Base-by-base conservation (phyloP, 2,113 vertebrate genomes). In the Barnardius zonarius region DNA sequence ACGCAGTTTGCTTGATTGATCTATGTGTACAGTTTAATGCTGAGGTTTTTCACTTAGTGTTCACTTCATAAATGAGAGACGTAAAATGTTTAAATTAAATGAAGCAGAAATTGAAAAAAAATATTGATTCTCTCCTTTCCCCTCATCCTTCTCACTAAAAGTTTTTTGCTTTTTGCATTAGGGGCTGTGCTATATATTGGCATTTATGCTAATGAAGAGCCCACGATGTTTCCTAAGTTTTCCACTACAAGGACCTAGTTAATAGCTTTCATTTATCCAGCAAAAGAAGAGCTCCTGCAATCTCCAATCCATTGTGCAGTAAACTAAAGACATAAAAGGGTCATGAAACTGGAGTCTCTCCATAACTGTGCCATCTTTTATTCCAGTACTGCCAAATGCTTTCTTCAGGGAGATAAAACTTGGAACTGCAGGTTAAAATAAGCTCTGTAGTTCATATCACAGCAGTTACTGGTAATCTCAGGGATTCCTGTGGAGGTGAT, bases 121-220 rank as follows among this genome's bases (percentile, higher is more conserved):
- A 46, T 52, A 94, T 87, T 77, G 77, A 88, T 95, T 90, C 61
- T 75, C 51, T 81, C 25, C 78, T 82, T 80, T 90, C 39, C 35
- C 27, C 78, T 30, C 91, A 96, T 95, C 88, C 52, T 86, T 97
- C 90, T 96, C 74, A 25, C 75, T 94, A 83, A 88, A 96, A 93
- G 77, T 84, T 93, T 96, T 87, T 90, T 88, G 83, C 83, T 95
- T 83, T 73, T 81, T 73, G 51, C 9, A 62, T 96, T 91, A 79
- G 61, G 35, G 77, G 35, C 81, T 85, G 59, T 86, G 67, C 80
- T 83, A 4, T 61, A 12, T 94, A 97, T 95, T 96, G 95, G 62
- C 96, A 94, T 96, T 94, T 95, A 69, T 6, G 0, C 88, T 96
- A 96, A 97, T 95, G 94, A 96, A 93, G 88, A 93, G 81, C 83